phyloP scores from a whole-genome alignment of 30 jellyfish, hydroid and myxozoan genomes.

The Aurelia sp. region DNA sequence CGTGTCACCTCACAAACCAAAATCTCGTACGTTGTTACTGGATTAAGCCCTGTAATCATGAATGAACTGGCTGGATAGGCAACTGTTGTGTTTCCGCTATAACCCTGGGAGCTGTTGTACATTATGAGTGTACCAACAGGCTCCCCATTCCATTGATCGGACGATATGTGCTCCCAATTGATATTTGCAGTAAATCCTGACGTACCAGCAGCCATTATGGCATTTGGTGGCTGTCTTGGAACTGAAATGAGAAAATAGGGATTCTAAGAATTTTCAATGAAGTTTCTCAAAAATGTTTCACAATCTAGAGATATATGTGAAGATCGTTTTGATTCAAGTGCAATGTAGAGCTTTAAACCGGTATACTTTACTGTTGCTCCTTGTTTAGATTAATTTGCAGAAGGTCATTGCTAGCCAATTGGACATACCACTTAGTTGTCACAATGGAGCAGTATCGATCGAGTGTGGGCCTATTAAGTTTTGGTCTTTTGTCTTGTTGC shows the following conservation, averaged over 20 bases:
- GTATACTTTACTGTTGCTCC: not conserved
- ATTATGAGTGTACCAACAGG: not conserved
- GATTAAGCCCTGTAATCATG: not conserved
- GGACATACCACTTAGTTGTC: too few species aligned
- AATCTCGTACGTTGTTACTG: slow-evolving; percentile 48
- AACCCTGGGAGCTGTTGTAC: not conserved
- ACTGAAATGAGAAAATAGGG: slow-evolving; percentile 5
- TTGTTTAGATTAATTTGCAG: not conserved
- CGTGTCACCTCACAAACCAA: slow-evolving; percentile 46
- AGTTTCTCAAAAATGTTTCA: too few species aligned
- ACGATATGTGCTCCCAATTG: slow-evolving; percentile 30
- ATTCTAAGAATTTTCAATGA: not conserved
- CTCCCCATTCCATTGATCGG: slow-evolving; percentile 25
- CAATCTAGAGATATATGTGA: not conserved
- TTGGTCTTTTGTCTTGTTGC: too few species aligned
- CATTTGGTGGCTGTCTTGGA: slow-evolving; percentile 59
- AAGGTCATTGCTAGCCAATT: too few species aligned
- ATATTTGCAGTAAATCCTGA: slow-evolving; percentile 32
- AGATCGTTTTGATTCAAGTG: not conserved
- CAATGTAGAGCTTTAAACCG: not conserved
- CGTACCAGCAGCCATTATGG: slow-evolving; percentile 8
- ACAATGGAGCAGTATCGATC: too few species aligned
- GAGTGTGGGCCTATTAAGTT: too few species aligned
- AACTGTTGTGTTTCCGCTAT: not conserved
- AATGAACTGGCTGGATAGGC: slow-evolving; percentile 1